Evolutionary conservation across 2,113 vertebrate genomes (phyloP).

Genomic region (Orthonyx spaldingii): DNA sequence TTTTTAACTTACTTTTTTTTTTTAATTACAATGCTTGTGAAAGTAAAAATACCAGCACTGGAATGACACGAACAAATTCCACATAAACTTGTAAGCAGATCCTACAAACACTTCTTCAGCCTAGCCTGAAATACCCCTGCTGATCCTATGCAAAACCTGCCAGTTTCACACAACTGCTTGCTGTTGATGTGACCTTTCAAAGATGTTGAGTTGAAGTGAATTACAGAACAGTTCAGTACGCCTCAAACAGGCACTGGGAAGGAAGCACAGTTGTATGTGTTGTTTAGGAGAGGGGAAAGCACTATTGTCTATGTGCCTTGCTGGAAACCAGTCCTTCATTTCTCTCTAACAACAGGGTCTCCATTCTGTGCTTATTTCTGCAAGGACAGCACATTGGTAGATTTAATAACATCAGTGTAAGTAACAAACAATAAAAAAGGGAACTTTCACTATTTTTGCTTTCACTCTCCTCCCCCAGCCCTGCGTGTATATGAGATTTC

Average conservation of each 20-base stretch:
- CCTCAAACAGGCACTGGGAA: slow-evolving; percentile 17
- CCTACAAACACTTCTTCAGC: not conserved
- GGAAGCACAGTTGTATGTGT: not conserved
- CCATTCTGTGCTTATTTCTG: not conserved
- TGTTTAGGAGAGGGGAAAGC: not conserved
- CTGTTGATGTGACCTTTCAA: slow-evolving; percentile 45
- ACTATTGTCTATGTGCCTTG: not conserved
- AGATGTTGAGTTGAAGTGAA: not conserved
- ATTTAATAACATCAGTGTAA: not conserved
- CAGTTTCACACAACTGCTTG: slow-evolving; percentile 23
- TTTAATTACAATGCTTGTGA: not conserved
- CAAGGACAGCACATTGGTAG: not conserved
- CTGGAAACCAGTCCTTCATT: slow-evolving; percentile 34
- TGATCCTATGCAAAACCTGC: slow-evolving; percentile 6
- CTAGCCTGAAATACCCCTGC: slow-evolving; percentile 16
- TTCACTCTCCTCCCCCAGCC: not conserved
- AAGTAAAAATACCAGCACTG: not conserved
- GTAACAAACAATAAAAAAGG: not conserved
- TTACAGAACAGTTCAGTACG: slow-evolving; percentile 12
- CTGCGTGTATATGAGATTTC: not conserved
- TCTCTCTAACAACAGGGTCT: not conserved
- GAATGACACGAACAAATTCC: not conserved
- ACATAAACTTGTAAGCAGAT: not conserved
- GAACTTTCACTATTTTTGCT: not conserved
- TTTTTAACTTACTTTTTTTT: not conserved